Base-by-base conservation (phyloP, 2,113 vertebrate genomes). In the Tetrao urogallus region DNA sequence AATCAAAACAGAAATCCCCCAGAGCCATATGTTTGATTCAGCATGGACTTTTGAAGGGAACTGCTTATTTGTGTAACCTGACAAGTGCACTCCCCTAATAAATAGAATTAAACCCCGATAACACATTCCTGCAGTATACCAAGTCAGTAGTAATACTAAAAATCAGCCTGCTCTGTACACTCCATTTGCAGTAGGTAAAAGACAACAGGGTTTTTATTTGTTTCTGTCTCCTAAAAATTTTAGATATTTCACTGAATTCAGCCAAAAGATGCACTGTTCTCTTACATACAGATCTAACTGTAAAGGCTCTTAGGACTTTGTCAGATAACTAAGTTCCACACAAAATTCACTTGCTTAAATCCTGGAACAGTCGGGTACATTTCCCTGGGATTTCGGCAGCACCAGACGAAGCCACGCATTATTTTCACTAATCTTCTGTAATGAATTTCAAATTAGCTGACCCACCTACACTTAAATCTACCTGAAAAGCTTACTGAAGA, bases 261-360 rank as follows among this genome's bases (percentile, higher is more conserved):
- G 14, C 11, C 25, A 70, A 22, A 84, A 77, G 86, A 18, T 7
- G 52, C 45, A 60, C 5, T 27, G 15, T 12, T 75, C 42, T 6
- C 20, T 73, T 50, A 69, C 4, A 64, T 2, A 73, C 3, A 34
- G n/a, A 61, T 52, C 47, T 56, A 32, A 52, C 25, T 36, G 64
- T 70, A 74, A 47, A 90, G 52, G 38, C 3, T 28, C 12, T 11
- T 13, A 22, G 17, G 19, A 77, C 64, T 74, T 91, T 57, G 80
- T n/a, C 63, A 63, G 34, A 43, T 32, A 45, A 63, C n/a, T 61
- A 60, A 45, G 36, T 92, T 71, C 21, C 56, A 43, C 45, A 30
- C 45, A 42, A 84, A 83, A 75, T 56, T 87, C 0, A 81, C 88
- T 91, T 86, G 80, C 88, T 92, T 86, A 88, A 95, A 81, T 70